Evolutionary conservation across 2,888 invertebrate genomes (phyloP), one percentile per base, ranked within the genome.

Genomic region (Drosophila suboccidentalis): DNA sequence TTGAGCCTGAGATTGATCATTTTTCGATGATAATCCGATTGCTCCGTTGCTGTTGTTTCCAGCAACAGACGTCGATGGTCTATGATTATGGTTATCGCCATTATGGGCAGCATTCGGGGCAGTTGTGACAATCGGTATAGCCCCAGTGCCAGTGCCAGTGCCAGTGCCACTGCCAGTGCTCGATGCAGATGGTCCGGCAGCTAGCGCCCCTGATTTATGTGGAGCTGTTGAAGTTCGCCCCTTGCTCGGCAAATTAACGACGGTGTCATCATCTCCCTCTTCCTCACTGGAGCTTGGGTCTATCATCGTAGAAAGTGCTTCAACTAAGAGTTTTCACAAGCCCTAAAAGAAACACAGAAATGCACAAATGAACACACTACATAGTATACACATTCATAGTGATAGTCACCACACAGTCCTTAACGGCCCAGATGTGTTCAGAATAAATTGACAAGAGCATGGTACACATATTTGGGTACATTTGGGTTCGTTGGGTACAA

Each of bases 241-340:
- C 87, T 91, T 84, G 82, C 91, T 85, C 76, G 91, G 79, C 70
- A 92, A 90, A 82, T 91, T 88, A 82, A 94, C 90, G 93, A 94
- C 94, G 94, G 95, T 96, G 93, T 98, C 98, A 93, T 97, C 98
- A 85, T 98, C 98, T 86, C 96, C 97, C 92, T 98, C 98, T 93
- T 98, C 98, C 93, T 98, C 98, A 75, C 98, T 98, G 83, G 98
- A 98, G 93, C 98, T 98, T 80, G 98, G 98, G 93, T 98, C 98
- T 93, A 98, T 97, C 98, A 98, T 98, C 15, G 10, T 62, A 38
- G 13, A n/a, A 22, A 43, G n/a, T 34, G 5, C 49, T 50, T 13
- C 3, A 36, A 36, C 13, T 34, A 4, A 50, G 8, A 1, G 3
- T 50, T 13, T 22, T 36, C 2, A 36, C 19, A 34, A 34, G 50